Percentiles rank a stretch among this genome's conserved stretches.
Evolutionary conservation across 2,888 invertebrate genomes (phyloP).

Genomic region (Phengaris alcon): DNA sequence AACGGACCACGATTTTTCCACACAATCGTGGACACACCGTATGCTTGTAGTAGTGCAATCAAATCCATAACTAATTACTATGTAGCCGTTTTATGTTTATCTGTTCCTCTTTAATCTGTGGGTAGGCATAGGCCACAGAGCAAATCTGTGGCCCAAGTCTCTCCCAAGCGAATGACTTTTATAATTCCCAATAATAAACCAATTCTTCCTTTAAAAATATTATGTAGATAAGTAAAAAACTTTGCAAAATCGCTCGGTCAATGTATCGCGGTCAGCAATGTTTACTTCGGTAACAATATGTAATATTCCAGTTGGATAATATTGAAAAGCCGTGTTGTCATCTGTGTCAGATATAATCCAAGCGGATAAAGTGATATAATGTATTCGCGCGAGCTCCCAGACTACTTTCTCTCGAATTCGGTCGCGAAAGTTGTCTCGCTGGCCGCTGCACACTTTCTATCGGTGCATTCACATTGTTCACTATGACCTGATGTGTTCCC

Average conservation of each 20-base stretch:
- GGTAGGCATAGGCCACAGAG: too few species aligned
- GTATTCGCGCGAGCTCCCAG: slow-evolving; percentile 66
- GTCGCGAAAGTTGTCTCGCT: slow-evolving; percentile 75
- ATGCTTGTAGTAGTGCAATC: too few species aligned
- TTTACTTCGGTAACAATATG: background rate
- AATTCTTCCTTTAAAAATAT: background rate
- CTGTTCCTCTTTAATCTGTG: too few species aligned
- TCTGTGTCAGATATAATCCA: slow-evolving; percentile 61
- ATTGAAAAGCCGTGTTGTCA: slow-evolving; percentile 31
- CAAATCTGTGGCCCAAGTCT: too few species aligned
- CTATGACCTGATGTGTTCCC: slow-evolving; percentile 7
- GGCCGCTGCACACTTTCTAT: slow-evolving; percentile 67
- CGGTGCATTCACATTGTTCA: slow-evolving; percentile 51
- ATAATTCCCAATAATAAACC: background rate
- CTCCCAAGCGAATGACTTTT: too few species aligned
- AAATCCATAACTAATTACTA: too few species aligned
- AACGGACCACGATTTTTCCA: too few species aligned
- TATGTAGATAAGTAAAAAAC: background rate
- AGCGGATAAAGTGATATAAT: slow-evolving; percentile 73
- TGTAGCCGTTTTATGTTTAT: too few species aligned
- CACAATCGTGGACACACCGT: too few species aligned
- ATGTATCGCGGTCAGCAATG: slow-evolving; percentile 9
- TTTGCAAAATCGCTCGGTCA: background rate
- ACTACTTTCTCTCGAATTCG: slow-evolving; percentile 79
- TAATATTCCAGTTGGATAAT: slow-evolving; percentile 25